Evolutionary conservation across 2,888 invertebrate species (phyloP).

Genomic region (Andrena minutula): DNA sequence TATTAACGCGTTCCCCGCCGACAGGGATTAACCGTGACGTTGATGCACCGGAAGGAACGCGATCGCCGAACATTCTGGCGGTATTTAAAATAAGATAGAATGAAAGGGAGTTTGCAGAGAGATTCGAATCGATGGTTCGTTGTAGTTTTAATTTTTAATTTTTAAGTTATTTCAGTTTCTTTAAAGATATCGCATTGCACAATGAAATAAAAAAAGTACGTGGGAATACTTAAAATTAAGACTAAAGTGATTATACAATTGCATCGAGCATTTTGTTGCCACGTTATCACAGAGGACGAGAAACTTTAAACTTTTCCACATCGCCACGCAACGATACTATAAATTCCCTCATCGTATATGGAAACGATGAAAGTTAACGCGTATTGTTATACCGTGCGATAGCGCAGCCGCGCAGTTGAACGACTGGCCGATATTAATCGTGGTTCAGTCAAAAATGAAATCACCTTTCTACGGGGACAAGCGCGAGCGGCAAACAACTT

Average conservation of each 20-base stretch:
- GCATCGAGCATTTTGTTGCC: not conserved
- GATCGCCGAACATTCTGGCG: not conserved
- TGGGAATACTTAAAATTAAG: not conserved
- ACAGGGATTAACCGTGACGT: not conserved
- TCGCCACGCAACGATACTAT: not conserved
- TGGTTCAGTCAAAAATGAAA: conserved; percentile 68
- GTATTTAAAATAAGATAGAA: not conserved
- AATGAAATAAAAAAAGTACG: no score
- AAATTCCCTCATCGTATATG: conserved; percentile 9
- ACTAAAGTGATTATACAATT: not conserved
- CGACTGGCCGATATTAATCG: conserved; percentile 37
- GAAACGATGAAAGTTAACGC: conserved; percentile 17
- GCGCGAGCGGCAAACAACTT: conserved; percentile 75
- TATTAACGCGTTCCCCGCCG: conserved; percentile 30
- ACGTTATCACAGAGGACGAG: not conserved
- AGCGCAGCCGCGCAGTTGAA: conserved; percentile 1
- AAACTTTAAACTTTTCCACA: not conserved
- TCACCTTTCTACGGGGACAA: conserved; percentile 75
- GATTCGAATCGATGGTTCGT: no score
- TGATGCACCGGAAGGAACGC: not conserved
- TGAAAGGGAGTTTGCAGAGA: not conserved
- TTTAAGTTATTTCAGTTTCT: no score
- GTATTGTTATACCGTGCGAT: conserved; percentile 16
- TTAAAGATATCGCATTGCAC: no score
- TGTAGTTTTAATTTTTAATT: no score